Base-by-base conservation (phyloP, 2,888 invertebrate genomes). In the Euspilapteryx auroguttella region DNA sequence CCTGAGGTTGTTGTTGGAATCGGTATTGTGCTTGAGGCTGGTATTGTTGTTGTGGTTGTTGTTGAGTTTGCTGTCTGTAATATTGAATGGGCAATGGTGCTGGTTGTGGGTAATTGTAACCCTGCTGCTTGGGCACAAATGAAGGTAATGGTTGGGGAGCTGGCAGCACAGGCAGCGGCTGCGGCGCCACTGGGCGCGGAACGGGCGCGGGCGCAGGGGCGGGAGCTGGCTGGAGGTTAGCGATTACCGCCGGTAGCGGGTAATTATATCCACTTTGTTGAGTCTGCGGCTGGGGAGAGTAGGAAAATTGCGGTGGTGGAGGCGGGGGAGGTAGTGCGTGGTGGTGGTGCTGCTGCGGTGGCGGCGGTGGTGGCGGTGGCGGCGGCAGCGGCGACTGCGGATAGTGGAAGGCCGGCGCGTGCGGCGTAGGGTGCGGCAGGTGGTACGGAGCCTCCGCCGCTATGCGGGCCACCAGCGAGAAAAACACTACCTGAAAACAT, bases 391-490 rank as follows among this genome's bases (percentile, higher is more conserved):
- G 47, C 3, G 40, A 37, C 9, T 35, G 34, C 1, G 55, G 61
- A 29, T 59, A 65, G 33, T 52, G 42, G 36, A 69, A 52, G 8
- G 45, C 30, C 1, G 58, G 59, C 4, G 53, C 49, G 21, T 55
- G 42, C 4, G 48, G 36, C 2, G 44, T 49, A n/a, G 73, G 73
- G 28, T 58, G 55, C 8, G 64, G 63, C 32, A 69, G 37, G 30
- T 65, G 46, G 41, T 75, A 75, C 12, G 69, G 73, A 9, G 71
- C 73, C 49, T 73, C 73, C 14, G 57, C 63, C 28, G 41, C 50
- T 34, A 56, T 49, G 27, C 50, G 54, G 31, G 55, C 55, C 21
- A 69, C 52, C 42, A 69, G 34, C 34, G 62, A 54, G 39, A 73
- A 36, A 37, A 71, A 38, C 32, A 55, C 38, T 35, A 71, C 51